These are phyloP conservation scores for Trematomus bernacchii DNA, from an alignment of 2,797 vertebrate genomes.

Conservation along the genomic window DNA sequence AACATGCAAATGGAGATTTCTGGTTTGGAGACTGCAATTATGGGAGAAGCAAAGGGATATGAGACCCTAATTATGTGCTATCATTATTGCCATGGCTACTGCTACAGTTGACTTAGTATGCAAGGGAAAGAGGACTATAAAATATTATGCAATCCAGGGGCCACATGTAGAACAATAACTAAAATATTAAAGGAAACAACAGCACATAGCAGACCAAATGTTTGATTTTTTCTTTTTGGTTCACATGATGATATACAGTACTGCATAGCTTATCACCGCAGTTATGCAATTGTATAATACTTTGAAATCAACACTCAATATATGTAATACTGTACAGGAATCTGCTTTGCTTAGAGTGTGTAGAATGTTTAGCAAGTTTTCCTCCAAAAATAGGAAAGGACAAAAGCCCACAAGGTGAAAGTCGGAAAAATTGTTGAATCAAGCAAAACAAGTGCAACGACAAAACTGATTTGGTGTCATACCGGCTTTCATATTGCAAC, in stretches of 20 bases:
- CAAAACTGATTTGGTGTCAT: conserved; percentile 55
- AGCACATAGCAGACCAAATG: conserved; percentile 20
- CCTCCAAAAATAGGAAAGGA: conserved; percentile 12
- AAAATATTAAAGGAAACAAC: conserved; percentile 34
- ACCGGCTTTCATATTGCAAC: conserved; percentile 50
- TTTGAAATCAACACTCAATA: background rate
- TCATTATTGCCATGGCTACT: conserved; percentile 82
- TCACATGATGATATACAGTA: conserved; percentile 19
- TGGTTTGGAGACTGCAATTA: conserved; percentile 81
- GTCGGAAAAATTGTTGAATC: conserved; percentile 61
- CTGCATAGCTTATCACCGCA: background rate
- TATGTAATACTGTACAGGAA: background rate
- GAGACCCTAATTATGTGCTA: conserved; percentile 81
- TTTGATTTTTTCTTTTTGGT: conserved; percentile 7
- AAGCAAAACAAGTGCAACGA: conserved; percentile 57
- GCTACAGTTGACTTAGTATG: conserved; percentile 72
- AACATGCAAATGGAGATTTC: conserved; percentile 84
- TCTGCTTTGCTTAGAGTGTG: background rate
- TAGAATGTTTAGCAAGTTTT: conserved; percentile 18
- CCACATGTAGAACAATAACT: conserved; percentile 43
- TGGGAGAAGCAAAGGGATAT: conserved; percentile 76
- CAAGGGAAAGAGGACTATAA: conserved; percentile 51
- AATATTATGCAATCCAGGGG: conserved; percentile 54
- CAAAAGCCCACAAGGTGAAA: conserved; percentile 42
- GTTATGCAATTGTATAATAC: background rate